Evolutionary conservation across 2,797 vertebrate species (phyloP).

Genomic region (Syncerus caffer): DNA sequence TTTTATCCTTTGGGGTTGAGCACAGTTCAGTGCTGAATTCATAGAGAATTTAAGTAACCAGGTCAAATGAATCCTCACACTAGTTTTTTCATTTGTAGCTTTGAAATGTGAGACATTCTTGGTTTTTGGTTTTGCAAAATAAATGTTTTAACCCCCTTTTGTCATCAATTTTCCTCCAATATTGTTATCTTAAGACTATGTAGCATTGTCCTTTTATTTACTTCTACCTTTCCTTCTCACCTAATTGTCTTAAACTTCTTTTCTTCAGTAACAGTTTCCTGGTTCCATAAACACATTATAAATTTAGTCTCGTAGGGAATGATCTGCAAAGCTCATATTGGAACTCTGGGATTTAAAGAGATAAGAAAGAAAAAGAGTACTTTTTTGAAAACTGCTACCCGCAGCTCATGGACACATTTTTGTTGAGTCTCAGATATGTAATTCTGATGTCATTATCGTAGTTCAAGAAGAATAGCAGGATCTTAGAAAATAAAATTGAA

Average conservation of each 20-base stretch:
- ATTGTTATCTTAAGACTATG: not conserved
- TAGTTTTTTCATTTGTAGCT: not conserved
- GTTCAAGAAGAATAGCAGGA: not conserved
- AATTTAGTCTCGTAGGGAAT: not conserved
- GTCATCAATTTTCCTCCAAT: not conserved
- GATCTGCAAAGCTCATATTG: not conserved
- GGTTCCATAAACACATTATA: not conserved
- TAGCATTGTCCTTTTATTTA: not conserved
- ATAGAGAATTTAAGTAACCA: not conserved
- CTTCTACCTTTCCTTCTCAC: not conserved
- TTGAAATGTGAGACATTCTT: not conserved
- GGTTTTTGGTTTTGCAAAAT: not conserved
- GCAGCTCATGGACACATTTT: not conserved
- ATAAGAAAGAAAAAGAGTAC: constrained; percentile 15
- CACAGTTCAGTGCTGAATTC: not conserved
- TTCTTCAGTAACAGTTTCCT: not conserved
- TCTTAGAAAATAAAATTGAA: not conserved
- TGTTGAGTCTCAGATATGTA: not conserved
- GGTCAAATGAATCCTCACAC: not conserved
- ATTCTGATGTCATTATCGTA: not conserved
- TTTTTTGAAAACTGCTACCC: not conserved
- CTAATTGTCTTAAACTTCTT: not conserved
- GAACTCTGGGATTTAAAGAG: not conserved
- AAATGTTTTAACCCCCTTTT: not conserved
- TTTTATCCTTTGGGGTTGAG: not conserved